These are phyloP conservation scores for Hormaphis cornu DNA, from an alignment of 1,140 invertebrate genomes.

Conservation along the genomic window DNA sequence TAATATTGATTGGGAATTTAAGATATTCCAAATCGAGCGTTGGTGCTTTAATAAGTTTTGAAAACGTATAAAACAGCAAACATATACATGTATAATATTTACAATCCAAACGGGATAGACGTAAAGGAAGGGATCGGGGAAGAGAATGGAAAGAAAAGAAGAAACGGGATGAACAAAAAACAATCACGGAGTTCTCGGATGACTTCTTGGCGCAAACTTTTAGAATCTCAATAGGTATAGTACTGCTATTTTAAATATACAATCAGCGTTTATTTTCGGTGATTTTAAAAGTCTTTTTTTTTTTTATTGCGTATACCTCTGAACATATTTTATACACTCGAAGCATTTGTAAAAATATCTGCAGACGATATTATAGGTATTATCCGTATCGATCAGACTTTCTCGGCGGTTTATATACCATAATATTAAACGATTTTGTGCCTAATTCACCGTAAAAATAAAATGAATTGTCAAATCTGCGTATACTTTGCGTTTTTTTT, in stretches of 20 bases:
- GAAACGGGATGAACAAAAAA: neutral
- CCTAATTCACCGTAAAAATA: no score
- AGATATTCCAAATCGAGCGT: conserved; percentile 2
- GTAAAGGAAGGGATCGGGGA: neutral
- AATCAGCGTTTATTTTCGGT: neutral
- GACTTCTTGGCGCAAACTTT: conserved; percentile 17
- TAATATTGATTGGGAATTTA: conserved; percentile 25
- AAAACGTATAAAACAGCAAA: neutral
- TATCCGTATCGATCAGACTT: neutral
- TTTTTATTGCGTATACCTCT: conserved; percentile 2
- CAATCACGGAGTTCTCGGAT: conserved; percentile 6
- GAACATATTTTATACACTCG: conserved; percentile 2
- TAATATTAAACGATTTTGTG: no score
- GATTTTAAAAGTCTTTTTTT: neutral
- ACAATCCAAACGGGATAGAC: no score
- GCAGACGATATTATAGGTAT: neutral
- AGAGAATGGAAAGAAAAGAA: neutral
- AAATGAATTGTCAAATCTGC: no score
- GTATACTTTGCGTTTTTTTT: no score
- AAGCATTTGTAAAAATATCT: neutral
- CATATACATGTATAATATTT: neutral
- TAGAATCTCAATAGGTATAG: conserved; percentile 1
- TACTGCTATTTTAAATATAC: conserved; percentile 17
- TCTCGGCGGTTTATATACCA: neutral
- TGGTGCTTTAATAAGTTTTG: conserved; percentile 1